phyloP scores from a whole-genome alignment of 2,888 invertebrate genomes.

The Athrips mouffetella region DNA sequence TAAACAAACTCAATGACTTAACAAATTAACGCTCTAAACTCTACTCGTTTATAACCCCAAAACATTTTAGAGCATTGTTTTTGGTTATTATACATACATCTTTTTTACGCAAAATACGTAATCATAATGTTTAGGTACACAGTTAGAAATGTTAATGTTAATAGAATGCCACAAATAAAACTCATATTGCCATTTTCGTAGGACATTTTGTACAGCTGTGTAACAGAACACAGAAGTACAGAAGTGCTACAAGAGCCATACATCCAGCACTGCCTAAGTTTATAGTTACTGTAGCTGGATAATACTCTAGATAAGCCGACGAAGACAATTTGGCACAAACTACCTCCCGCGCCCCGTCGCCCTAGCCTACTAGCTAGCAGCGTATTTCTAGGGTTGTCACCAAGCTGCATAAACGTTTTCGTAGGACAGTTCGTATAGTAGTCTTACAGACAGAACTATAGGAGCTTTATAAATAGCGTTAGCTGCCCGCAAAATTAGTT shows the following conservation, averaged over 20 bases:
- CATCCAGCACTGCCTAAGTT: slow-evolving; percentile 21
- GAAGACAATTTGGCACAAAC: slow-evolving; percentile 76
- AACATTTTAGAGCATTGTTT: too few species aligned
- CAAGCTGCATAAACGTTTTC: neutral
- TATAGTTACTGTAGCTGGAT: slow-evolving; percentile 39
- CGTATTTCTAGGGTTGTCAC: slow-evolving; percentile 1
- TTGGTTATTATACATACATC: too few species aligned
- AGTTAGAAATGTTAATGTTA: too few species aligned
- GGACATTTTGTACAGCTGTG: slow-evolving; percentile 14
- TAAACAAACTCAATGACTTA: too few species aligned
- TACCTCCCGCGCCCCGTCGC: slow-evolving; percentile 39
- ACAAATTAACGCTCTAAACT: too few species aligned
- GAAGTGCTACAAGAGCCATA: slow-evolving; percentile 17
- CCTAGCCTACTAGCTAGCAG: neutral
- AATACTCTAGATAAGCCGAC: slow-evolving; percentile 75
- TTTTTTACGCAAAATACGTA: too few species aligned
- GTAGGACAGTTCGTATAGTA: neutral
- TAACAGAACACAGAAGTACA: slow-evolving; percentile 13
- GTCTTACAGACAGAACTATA: too few species aligned
- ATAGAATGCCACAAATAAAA: too few species aligned
- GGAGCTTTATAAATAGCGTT: neutral
- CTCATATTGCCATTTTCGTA: too few species aligned
- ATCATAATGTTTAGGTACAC: too few species aligned
- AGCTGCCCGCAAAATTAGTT: too few species aligned
- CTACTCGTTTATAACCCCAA: too few species aligned